Percentiles rank a stretch among this genome's conserved stretches.
Conservation (phyloP, 1,140 invertebrate species). For the Rhagoletis zephyria region DNA sequence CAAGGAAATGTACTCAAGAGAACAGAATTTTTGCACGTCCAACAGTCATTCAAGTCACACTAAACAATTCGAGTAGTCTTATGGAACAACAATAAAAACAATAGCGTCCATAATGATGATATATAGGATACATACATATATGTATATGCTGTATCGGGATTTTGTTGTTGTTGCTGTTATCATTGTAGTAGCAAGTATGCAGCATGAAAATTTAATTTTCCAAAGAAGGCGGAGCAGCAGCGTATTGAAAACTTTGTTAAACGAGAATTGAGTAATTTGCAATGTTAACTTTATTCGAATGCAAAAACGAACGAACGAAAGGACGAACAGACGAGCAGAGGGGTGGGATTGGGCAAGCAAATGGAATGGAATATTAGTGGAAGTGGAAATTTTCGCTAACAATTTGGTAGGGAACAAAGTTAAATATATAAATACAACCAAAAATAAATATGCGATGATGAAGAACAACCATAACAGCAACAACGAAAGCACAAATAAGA, state of each 20-base stretch:
- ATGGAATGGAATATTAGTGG: constrained; percentile 41
- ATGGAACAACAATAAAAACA: not conserved
- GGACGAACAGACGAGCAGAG: too few species aligned
- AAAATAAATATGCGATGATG: not conserved
- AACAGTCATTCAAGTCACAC: constrained; percentile 16
- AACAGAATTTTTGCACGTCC: not conserved
- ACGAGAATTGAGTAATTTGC: constrained; percentile 49
- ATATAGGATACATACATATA: too few species aligned
- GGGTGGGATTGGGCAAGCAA: not conserved
- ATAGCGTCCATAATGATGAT: too few species aligned
- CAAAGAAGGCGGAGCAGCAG: not conserved
- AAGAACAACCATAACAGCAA: not conserved
- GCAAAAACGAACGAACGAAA: not conserved
- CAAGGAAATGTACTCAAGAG: constrained; percentile 13
- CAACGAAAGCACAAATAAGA: not conserved
- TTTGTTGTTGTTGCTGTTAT: not conserved
- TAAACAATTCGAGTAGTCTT: not conserved
- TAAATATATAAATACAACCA: not conserved
- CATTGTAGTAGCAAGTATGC: not conserved
- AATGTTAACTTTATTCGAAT: constrained; percentile 38
- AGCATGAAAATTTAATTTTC: constrained; percentile 45
- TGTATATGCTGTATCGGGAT: not conserved
- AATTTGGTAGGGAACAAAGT: not conserved
- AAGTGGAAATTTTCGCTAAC: not conserved
- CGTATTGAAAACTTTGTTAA: constrained; percentile 50